Conservation (phyloP, 2,888 invertebrate species). For the Dicycla oo region DNA sequence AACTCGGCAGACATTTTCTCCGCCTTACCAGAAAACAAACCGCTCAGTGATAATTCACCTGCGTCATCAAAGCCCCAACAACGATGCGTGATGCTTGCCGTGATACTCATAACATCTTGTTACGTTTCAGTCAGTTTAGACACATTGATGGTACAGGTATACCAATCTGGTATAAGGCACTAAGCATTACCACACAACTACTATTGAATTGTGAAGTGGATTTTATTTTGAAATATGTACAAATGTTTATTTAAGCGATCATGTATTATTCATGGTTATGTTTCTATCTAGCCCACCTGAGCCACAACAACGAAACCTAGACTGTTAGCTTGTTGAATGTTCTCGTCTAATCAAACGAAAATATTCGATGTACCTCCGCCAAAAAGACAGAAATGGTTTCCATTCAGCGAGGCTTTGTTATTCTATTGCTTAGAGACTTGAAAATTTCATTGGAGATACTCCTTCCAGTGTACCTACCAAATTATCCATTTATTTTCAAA, state of each 20-base stretch:
- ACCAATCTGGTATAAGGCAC: slow-evolving; percentile 54
- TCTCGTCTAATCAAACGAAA: no score
- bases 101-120: slow-evolving; percentile 79
- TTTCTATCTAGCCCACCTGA: no score
- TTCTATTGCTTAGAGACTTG: no score
- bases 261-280: no score
- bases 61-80: slow-evolving; percentile 74
- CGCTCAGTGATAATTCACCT: slow-evolving; percentile 80
- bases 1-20: slow-evolving; percentile 88
- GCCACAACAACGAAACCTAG: no score
- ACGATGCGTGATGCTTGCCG: slow-evolving; percentile 78
- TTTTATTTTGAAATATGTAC: slow-evolving; percentile 24
- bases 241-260: slow-evolving; percentile 21
- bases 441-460: no score
- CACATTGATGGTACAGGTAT: slow-evolving; percentile 67
- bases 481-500: no score
- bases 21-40: slow-evolving; percentile 89
- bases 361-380: no score
- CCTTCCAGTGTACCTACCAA: no score
- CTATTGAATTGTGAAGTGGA: slow-evolving; percentile 53
- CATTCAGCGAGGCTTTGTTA: no score
- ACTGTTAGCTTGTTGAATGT: no score
- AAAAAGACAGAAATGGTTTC: no score
- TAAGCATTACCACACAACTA: slow-evolving; percentile 62
- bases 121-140: slow-evolving; percentile 74